These are phyloP conservation scores for Dorcus hopei DNA, from an alignment of 2,888 invertebrate species.

Conservation along the genomic window DNA sequence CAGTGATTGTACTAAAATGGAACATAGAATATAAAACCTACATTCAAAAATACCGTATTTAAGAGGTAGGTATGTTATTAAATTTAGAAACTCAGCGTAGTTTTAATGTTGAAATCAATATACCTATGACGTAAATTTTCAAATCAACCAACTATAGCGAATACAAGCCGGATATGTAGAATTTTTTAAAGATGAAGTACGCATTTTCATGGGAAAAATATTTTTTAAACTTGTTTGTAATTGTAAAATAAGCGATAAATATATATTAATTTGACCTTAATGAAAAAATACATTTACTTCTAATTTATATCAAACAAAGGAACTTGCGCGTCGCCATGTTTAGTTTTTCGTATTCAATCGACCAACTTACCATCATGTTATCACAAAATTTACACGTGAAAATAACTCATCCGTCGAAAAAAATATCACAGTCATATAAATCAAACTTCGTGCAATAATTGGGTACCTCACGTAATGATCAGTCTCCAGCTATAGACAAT, in stretches of 20 bases:
- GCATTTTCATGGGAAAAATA: constrained; percentile 9
- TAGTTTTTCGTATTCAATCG: constrained; percentile 46
- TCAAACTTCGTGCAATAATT: constrained; percentile 50
- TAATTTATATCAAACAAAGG: constrained; percentile 31
- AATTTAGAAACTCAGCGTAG: neutral
- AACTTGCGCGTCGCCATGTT: constrained; percentile 49
- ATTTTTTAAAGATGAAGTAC: constrained; percentile 9
- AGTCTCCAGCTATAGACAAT: constrained; percentile 51
- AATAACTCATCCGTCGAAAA: constrained; percentile 56
- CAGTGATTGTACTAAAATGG: neutral
- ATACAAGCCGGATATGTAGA: constrained; percentile 19
- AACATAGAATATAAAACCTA: neutral
- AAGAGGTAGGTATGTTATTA: neutral
- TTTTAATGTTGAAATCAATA: constrained; percentile 31
- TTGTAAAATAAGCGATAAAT: neutral
- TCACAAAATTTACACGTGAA: constrained; percentile 61
- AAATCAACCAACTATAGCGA: constrained; percentile 27
- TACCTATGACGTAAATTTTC: constrained; percentile 32
- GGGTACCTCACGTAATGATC: constrained; percentile 55
- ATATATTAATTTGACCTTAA: neutral
- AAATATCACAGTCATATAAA: constrained; percentile 49
- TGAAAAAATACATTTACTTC: neutral
- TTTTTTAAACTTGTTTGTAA: neutral
- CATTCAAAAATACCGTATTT: neutral
- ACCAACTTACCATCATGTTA: constrained; percentile 64